Conservation (phyloP, 2,888 invertebrate genomes). For the Lagria hirta region DNA sequence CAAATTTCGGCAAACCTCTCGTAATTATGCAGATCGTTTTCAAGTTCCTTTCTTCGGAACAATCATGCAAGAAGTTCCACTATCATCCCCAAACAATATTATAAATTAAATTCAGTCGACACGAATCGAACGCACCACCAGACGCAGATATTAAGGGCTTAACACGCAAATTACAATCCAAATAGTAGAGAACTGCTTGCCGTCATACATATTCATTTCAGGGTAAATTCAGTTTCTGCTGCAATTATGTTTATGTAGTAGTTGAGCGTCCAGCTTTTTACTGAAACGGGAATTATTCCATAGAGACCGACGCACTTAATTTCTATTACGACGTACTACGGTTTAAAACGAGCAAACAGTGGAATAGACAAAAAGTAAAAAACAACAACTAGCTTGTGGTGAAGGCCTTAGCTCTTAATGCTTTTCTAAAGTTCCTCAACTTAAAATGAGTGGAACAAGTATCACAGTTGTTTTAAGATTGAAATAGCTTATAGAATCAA, state of each 20-base stretch:
- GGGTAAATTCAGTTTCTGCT: constrained; percentile 16
- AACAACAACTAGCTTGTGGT: constrained; percentile 9
- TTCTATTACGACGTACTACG: constrained; percentile 25
- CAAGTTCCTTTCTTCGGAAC: no score
- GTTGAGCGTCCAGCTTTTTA: constrained; percentile 23
- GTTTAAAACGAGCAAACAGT: constrained; percentile 19
- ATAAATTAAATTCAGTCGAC: constrained; percentile 11
- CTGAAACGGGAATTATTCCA: constrained; percentile 22
- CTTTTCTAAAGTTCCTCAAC: no score
- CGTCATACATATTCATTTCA: constrained; percentile 24
- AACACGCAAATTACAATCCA: constrained; percentile 23
- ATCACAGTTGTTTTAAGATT: no score
- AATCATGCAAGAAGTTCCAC: constrained; percentile 15
- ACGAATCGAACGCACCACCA: constrained; percentile 13
- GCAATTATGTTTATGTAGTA: constrained; percentile 26
- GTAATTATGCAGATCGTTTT: no score
- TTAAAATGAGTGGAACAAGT: no score
- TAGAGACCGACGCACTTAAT: constrained; percentile 23
- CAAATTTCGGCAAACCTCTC: no score
- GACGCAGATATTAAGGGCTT: constrained; percentile 13
- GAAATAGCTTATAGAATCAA: no score
- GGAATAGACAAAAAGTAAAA: constrained; percentile 16
- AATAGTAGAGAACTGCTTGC: constrained; percentile 14
- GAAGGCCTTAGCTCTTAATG: no score
- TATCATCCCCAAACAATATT: constrained; percentile 13